Evolutionary conservation across 2,888 invertebrate genomes (phyloP), one percentile per base, ranked within the genome.

Genomic region (Ichneumon xanthorius): DNA sequence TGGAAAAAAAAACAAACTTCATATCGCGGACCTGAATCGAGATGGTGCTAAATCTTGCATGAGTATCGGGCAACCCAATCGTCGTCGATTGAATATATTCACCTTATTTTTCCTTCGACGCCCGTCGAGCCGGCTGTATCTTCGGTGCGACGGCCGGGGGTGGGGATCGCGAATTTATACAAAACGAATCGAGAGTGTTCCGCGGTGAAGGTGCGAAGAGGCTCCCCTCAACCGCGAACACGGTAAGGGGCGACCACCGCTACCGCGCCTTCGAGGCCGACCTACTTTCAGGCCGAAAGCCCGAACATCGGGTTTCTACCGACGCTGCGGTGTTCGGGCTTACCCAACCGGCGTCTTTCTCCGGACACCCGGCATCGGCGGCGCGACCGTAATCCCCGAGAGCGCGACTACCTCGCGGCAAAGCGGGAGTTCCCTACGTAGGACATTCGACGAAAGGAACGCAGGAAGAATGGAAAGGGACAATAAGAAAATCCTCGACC

Each of bases 41-140:
- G 63, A 61, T 40, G 75, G 48, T 30, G 58, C 55, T 63, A 26
- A 50, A 50, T 48, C 50, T 50, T 22, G 77, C 63, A 53, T 73
- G 68, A 55, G 73, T 72, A 77, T 78, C 73, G 68, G 58, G 45
- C 63, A 33, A 33, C 45, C 68, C 81, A 73, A 81, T 81, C 84
- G 84, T 70, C 73, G 26, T 63, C 77, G 77, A 80, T 81, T 77
- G 84, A 78, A 84, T 81, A 78, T 70, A 84, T 84, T 84, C 76
- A 40, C 77, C 67, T 84, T 84, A 81, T 81, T 73, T 81, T 73
- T 68, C 73, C 61, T 55, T 55, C 68, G 77, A 70, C 67, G 75
- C 14, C 14, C 67, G 33, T 14, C 65, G 26, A n/a, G 33, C n/a
- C 26, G 48, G 67, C 40, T 72, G 71, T 80, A 55, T 72, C 30